A percentile compares a stretch with the other conserved stretches of the same genome.
Conservation (phyloP, 2,888 invertebrate species). For the Cerastis rubricosa region DNA sequence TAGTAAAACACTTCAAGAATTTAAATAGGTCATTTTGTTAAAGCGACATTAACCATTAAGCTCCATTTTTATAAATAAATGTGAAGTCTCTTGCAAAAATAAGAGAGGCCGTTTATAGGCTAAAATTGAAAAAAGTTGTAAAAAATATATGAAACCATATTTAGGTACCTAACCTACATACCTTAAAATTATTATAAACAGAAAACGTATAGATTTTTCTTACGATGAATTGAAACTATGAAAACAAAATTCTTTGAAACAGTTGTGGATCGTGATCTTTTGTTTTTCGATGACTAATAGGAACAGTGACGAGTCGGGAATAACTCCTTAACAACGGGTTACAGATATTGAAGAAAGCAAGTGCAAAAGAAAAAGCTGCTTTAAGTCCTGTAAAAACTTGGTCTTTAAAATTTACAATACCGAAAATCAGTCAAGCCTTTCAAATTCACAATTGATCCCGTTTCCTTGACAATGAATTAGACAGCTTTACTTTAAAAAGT, state of each 20-base stretch:
- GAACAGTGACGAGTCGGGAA: no score
- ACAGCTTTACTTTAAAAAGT: conserved; percentile 29
- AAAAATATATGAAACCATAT: neutral
- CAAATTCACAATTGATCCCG: conserved; percentile 13
- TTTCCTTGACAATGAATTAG: conserved; percentile 16
- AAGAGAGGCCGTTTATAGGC: no score
- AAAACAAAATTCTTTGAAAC: no score
- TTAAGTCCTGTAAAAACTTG: neutral
- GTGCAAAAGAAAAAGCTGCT: neutral
- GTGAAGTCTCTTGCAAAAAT: neutral
- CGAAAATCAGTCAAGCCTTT: neutral
- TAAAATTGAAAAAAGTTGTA: neutral
- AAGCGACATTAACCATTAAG: conserved; percentile 18
- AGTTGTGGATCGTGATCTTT: no score
- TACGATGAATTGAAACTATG: no score
- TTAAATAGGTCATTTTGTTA: neutral
- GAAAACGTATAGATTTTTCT: no score
- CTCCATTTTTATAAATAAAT: neutral
- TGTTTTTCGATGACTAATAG: no score
- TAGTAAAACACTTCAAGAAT: conserved; percentile 16
- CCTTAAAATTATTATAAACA: no score
- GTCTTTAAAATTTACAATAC: neutral
- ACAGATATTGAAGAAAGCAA: neutral
- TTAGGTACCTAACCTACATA: no score
- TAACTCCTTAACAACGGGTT: neutral